These are phyloP conservation scores for Musca domestica DNA, from an alignment of 1,140 invertebrate genomes.

Conservation along the genomic window DNA sequence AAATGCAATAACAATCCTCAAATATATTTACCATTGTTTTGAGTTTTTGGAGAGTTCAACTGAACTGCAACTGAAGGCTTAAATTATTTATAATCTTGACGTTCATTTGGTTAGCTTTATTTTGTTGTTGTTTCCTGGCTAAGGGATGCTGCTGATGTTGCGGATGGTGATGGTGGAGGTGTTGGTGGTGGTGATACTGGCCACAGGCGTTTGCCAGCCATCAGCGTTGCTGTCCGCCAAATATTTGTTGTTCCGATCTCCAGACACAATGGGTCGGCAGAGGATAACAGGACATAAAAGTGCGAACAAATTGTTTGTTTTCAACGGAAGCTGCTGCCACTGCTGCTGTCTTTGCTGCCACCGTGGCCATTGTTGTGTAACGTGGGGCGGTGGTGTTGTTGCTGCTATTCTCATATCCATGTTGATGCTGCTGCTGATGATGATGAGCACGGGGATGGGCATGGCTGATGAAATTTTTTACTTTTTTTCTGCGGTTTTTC, in stretches of 20 bases:
- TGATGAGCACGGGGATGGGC: too few relatives aligned
- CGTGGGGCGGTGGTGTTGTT: too few relatives aligned
- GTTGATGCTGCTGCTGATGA: too few relatives aligned
- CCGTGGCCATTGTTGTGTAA: too few relatives aligned
- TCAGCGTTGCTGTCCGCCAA: slow-evolving; percentile 10
- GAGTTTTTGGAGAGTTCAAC: slow-evolving; percentile 12
- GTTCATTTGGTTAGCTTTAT: slow-evolving; percentile 6
- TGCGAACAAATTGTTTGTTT: slow-evolving; percentile 21
- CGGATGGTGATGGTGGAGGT: too few relatives aligned
- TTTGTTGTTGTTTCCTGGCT: too few relatives aligned
- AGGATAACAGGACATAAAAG: not conserved
- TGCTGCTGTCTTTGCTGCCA: not conserved
- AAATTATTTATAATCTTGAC: slow-evolving; percentile 20
- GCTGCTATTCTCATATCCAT: too few relatives aligned
- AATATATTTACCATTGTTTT: slow-evolving; percentile 20
- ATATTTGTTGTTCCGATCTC: not conserved
- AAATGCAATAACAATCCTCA: too few relatives aligned
- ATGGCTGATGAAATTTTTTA: too few relatives aligned
- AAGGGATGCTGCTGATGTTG: too few relatives aligned
- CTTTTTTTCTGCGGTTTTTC: too few relatives aligned
- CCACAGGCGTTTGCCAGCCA: not conserved
- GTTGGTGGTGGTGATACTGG: too few relatives aligned
- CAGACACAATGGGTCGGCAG: not conserved
- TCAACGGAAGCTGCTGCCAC: not conserved
- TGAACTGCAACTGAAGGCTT: slow-evolving; percentile 16